These are phyloP conservation scores for Dichetophora obliterata DNA, from an alignment of 2,888 invertebrate genomes.

Conservation along the genomic window DNA sequence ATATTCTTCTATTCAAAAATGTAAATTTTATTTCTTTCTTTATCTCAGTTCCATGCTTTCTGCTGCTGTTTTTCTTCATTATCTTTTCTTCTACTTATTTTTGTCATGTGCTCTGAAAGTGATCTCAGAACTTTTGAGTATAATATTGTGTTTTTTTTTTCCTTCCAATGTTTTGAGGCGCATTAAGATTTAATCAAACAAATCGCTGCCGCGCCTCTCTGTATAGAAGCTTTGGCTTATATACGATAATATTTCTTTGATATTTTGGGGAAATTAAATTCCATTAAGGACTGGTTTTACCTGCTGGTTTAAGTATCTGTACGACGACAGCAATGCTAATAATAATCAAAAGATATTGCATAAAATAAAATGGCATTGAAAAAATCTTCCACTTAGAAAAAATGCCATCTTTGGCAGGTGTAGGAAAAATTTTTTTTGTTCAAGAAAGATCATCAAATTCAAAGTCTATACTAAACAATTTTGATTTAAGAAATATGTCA, in stretches of 20 bases:
- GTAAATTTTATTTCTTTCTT: neutral
- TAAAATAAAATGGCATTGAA: neutral
- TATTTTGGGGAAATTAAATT: neutral
- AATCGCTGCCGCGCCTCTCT: slow-evolving; percentile 1
- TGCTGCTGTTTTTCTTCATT: neutral
- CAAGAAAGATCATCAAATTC: too few species aligned
- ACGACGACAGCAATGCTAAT: neutral
- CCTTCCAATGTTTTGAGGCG: neutral
- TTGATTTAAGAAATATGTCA: too few species aligned
- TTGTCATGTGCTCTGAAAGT: slow-evolving; percentile 7
- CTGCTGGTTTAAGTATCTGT: neutral
- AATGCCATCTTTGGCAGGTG: too few species aligned
- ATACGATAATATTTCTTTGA: neutral
- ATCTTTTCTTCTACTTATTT: neutral
- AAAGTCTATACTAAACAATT: too few species aligned
- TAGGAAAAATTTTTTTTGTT: too few species aligned
- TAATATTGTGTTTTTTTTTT: neutral
- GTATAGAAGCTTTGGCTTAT: neutral
- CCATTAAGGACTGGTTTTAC: slow-evolving; percentile 7
- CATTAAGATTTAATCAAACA: neutral
- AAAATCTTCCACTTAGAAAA: too few species aligned
- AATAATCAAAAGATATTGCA: neutral
- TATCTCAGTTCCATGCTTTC: neutral
- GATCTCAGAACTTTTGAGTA: neutral
- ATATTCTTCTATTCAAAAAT: slow-evolving; percentile 11